A percentile compares a stretch with the other conserved stretches of the same genome.
These are phyloP conservation scores for Miichthys miiuy DNA, from an alignment of 2,797 vertebrate genomes.

Conservation along the genomic window DNA sequence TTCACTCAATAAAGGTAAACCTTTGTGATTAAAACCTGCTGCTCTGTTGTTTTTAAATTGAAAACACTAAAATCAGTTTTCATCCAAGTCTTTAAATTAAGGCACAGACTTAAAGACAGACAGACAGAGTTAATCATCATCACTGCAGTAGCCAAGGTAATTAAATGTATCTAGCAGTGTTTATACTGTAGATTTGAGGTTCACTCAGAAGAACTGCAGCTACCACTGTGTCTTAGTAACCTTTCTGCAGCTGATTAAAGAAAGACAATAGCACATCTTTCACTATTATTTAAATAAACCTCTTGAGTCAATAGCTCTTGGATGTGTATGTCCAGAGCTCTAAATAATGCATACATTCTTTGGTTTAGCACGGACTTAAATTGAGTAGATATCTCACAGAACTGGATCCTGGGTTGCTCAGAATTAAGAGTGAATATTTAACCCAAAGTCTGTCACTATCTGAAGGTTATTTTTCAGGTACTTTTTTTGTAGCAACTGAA, in stretches of 20 bases:
- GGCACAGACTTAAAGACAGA: neutral
- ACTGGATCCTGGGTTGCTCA: neutral
- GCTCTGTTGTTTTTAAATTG: slow-evolving; percentile 17
- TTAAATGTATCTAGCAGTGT: slow-evolving; percentile 29
- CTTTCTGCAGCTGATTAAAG: slow-evolving; percentile 18
- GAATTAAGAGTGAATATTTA: neutral
- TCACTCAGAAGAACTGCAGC: slow-evolving; percentile 10
- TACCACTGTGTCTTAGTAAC: slow-evolving; percentile 1
- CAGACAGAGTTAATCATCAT: slow-evolving; percentile 33
- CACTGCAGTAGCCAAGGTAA: slow-evolving; percentile 22
- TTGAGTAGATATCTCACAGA: neutral
- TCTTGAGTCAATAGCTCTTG: slow-evolving; percentile 12
- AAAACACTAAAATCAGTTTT: slow-evolving; percentile 5
- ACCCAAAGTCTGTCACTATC: neutral
- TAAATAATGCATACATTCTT: neutral
- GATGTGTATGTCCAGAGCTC: too few relatives aligned
- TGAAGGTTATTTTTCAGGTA: neutral
- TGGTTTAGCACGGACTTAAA: neutral
- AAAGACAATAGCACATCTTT: slow-evolving; percentile 27
- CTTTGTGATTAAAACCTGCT: slow-evolving; percentile 24
- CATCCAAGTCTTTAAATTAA: slow-evolving; percentile 6
- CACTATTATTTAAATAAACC: neutral
- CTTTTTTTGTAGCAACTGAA: neutral
- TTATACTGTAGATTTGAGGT: slow-evolving; percentile 26
- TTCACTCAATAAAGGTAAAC: slow-evolving; percentile 9